A percentile compares a stretch with the other conserved stretches of the same genome.
Conservation (phyloP, 2,797 vertebrate genomes). For the Acomys russatus region DNA sequence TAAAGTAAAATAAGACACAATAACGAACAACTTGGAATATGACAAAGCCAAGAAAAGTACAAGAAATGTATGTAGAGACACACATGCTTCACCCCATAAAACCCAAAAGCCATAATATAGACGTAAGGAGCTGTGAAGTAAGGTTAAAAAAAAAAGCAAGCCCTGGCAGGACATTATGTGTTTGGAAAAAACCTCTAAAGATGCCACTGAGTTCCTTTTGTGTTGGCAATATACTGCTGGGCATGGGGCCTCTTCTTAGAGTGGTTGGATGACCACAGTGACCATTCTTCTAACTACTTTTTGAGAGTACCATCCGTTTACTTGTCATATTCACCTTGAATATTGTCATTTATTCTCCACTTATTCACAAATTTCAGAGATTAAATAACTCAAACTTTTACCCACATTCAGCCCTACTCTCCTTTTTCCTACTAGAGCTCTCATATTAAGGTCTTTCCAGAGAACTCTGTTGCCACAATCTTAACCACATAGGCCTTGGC, state of each 20-base stretch:
- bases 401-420: background rate
- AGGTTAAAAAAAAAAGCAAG: background rate
- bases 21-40: background rate
- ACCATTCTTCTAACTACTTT: background rate
- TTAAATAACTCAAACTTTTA: background rate
- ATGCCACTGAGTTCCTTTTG: background rate
- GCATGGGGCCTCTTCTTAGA: too few relatives aligned
- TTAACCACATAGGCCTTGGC: background rate
- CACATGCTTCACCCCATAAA: background rate
- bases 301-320: background rate
- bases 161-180: background rate
- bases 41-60: background rate
- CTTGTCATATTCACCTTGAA: slow-evolving; percentile 13
- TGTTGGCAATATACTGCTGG: background rate
- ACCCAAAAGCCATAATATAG: background rate
- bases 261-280: background rate
- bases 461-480: background rate
- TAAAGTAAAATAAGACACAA: background rate
- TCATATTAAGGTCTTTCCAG: background rate
- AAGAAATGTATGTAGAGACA: background rate
- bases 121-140: background rate
- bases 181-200: background rate
- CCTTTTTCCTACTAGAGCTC: background rate
- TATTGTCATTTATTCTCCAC: background rate
- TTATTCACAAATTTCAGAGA: slow-evolving; percentile 37